A percentile compares a stretch with the other conserved stretches of the same genome.
Evolutionary conservation across 2,888 invertebrate genomes (phyloP).

Genomic region (Scelioninae gen. 1): DNA sequence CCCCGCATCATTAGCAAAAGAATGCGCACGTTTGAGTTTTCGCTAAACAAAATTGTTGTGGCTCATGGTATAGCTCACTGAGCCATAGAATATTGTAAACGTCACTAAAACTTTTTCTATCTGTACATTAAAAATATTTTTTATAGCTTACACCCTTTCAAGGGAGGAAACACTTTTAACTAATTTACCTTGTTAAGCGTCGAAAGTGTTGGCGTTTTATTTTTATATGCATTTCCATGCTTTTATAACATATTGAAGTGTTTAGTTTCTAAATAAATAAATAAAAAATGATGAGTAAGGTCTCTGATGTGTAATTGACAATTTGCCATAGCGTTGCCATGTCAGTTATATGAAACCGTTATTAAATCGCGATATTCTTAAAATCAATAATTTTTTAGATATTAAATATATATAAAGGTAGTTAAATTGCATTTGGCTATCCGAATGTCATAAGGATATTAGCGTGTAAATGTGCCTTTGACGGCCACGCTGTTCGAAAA

Average conservation of each 20-base stretch:
- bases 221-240: constrained; percentile 17
- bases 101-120: constrained; percentile 11
- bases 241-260: constrained; percentile 3
- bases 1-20: no score
- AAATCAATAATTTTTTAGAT: neutral
- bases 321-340: neutral
- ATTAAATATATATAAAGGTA: constrained; percentile 4
- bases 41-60: constrained; percentile 5
- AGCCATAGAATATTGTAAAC: constrained; percentile 7
- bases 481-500: constrained; percentile 18
- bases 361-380: no score
- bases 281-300: neutral
- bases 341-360: no score
- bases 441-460: neutral
- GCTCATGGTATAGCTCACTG: neutral
- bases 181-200: constrained; percentile 36
- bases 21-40: neutral
- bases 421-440: neutral
- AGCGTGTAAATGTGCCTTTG: constrained; percentile 16
- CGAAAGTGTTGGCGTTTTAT: constrained; percentile 17
- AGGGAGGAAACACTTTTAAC: constrained; percentile 28
- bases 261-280: constrained; percentile 38
- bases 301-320: constrained; percentile 19
- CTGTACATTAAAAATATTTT: constrained; percentile 1
- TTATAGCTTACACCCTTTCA: constrained; percentile 25